Evolutionary conservation across 1,140 invertebrate genomes (phyloP), one percentile per base, ranked within the genome.

Genomic region (Macrobrachium nipponense): DNA sequence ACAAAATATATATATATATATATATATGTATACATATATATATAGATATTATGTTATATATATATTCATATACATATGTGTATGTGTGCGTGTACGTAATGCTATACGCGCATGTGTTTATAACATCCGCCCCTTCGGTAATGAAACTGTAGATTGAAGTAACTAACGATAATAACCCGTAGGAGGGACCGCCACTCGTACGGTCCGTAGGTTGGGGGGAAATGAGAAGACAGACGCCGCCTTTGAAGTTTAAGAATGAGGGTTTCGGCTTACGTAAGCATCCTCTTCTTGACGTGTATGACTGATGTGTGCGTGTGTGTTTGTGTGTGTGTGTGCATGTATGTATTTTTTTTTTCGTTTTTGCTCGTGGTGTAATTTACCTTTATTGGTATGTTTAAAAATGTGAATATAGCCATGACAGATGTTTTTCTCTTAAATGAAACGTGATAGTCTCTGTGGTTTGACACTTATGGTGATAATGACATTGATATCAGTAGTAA

Each of bases 301-400:
- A n/a, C 61, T 80, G 78, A n/a, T 80, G 78, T 62, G 78, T 80
- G 78, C 64, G 78, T 62, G n/a, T 66, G 79, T 64, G 2, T 36
- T 23, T 73, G n/a, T 73, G n/a, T 23, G n/a, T 73, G 70, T 72
- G 14, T 73, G 70, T 72, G 14, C 8, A 20, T 72, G 68, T 72
- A 4, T 72, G 68, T 72, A 23, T 73, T 36, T 73, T 36, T 17
- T 8, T 73, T n/a, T n/a, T n/a, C n/a, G n/a, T n/a, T n/a, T n/a
- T n/a, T n/a, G n/a, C n/a, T n/a, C n/a, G 27, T 43, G 23, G 23
- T 20, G 64, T 17, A 27, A 20, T 2, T 68, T 51, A 43, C 18
- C 59, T 51, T 43, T 36, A 60, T 51, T 51, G 20, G 59, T 61
- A 60, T 79, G 77, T 79, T 59, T 79, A 59, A 60, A 51, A 51